Conservation (phyloP, 2,113 vertebrate species). For the Sinocyclocheilus anophthalmus region DNA sequence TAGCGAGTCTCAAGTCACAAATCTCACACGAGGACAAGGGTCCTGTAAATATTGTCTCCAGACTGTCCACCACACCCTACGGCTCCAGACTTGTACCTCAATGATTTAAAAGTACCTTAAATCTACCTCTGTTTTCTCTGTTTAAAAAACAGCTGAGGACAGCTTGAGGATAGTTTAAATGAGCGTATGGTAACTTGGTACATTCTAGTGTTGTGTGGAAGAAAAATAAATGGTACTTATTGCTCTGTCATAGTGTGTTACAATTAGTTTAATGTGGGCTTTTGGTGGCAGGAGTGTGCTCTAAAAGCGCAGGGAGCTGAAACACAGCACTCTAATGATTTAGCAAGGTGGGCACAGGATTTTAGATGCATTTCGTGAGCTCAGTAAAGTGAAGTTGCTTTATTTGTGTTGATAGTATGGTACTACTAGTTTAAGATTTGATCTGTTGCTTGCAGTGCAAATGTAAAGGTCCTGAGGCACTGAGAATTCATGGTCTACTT, state of each 20-base stretch:
- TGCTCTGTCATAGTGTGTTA: not conserved
- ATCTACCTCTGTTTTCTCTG: not conserved
- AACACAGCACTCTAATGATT: slow-evolving; percentile 25
- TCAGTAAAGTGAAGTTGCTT: not conserved
- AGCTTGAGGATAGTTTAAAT: not conserved
- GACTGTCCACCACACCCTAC: not conserved
- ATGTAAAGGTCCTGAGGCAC: not conserved
- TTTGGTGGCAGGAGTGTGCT: not conserved
- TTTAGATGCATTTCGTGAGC: not conserved
- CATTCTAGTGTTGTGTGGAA: not conserved
- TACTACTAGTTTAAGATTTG: not conserved
- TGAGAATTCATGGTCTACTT: not conserved
- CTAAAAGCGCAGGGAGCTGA: not conserved
- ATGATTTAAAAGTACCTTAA: slow-evolving; percentile 5
- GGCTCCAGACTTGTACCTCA: not conserved
- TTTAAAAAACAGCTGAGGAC: not conserved
- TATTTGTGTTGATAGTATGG: not conserved
- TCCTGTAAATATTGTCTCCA: slow-evolving; percentile 46
- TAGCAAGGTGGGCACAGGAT: not conserved
- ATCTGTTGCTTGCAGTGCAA: not conserved
- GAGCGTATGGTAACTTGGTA: not conserved
- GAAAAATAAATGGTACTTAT: not conserved
- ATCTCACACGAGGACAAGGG: slow-evolving; percentile 51
- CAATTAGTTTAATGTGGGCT: slow-evolving; percentile 16
- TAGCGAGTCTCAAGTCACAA: slow-evolving; percentile 54